Conservation (phyloP, 2,113 vertebrate genomes). For the Coturnix japonica region DNA sequence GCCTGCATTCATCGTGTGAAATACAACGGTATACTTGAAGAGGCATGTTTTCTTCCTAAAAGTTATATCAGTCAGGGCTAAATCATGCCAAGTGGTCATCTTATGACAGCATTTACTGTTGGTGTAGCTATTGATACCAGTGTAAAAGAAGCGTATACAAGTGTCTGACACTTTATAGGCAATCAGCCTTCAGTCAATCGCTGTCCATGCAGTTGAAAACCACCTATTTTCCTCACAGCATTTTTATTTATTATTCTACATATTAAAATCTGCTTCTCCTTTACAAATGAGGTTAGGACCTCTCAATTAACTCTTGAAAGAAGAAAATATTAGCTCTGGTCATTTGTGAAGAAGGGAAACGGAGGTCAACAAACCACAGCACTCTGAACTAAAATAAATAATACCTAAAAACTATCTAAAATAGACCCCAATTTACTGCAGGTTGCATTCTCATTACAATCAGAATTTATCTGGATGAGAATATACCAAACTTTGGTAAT, state of each 20-base stretch:
- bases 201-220: background rate
- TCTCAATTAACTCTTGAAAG: background rate
- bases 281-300: background rate
- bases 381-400: background rate
- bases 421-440: background rate
- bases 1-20: background rate
- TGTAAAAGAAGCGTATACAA: background rate
- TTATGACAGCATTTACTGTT: background rate
- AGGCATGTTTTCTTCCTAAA: background rate
- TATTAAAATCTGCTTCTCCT: background rate
- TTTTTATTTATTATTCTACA: fast-evolving
- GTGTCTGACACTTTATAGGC: background rate
- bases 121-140: background rate
- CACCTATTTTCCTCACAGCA: background rate
- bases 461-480: background rate
- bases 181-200: background rate
- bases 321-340: background rate
- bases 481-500: background rate
- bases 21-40: background rate
- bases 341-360: background rate
- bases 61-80: background rate
- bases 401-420: background rate
- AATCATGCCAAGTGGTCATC: background rate
- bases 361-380: constrained; percentile 38
- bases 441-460: background rate